phyloP scores from a whole-genome alignment of 2,888 invertebrate species.

The Drosophila leonis region DNA sequence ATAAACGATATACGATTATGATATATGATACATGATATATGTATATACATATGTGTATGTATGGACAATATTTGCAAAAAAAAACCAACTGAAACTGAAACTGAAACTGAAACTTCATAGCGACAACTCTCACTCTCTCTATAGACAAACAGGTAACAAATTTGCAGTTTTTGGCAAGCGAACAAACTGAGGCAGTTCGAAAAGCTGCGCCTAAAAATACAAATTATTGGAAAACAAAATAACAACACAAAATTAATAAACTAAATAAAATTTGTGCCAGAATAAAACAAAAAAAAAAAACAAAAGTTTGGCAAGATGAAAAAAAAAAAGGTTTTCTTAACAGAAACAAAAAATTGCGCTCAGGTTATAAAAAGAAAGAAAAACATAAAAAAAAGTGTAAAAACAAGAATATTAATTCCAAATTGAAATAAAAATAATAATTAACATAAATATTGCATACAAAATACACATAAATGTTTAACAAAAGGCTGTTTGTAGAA shows the following conservation, averaged over 20 bases:
- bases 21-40: slow-evolving; percentile 22
- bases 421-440: slow-evolving; percentile 13
- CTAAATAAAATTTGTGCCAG: slow-evolving; percentile 41
- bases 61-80: slow-evolving; percentile 65
- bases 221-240: background rate
- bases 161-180: slow-evolving; percentile 6
- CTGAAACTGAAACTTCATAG: slow-evolving; percentile 15
- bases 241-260: background rate
- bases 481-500: slow-evolving; percentile 85
- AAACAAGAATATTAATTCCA: slow-evolving; percentile 32
- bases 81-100: too few relatives aligned
- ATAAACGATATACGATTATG: slow-evolving; percentile 14
- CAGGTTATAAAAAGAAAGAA: slow-evolving; percentile 72
- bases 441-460: slow-evolving; percentile 36
- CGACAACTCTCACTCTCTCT: slow-evolving; percentile 1
- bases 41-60: slow-evolving; percentile 54
- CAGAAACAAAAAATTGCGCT: slow-evolving; percentile 71
- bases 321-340: slow-evolving; percentile 50
- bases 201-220: background rate
- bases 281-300: slow-evolving; percentile 18
- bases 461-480: slow-evolving; percentile 70
- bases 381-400: slow-evolving; percentile 28
- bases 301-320: slow-evolving; percentile 34
- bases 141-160: slow-evolving; percentile 47
- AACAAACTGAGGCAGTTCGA: background rate